phyloP scores from a whole-genome alignment of 2,888 invertebrate species.

The Epistrophe grossulariae region DNA sequence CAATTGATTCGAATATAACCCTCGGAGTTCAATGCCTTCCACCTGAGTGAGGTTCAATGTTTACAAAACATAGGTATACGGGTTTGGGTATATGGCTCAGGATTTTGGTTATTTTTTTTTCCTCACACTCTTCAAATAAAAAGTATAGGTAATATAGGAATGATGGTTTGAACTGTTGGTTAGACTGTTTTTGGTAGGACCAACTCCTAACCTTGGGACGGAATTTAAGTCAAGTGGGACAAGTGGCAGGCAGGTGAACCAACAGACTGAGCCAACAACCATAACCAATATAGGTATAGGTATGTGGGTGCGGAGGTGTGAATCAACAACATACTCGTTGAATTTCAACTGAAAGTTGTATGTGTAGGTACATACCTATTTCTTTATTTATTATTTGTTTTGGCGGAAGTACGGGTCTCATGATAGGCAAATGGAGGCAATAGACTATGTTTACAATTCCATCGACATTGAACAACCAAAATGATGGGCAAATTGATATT shows the following conservation, averaged over 20 bases:
- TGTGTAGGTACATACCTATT: not conserved
- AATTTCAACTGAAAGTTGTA: not conserved
- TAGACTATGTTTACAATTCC: not conserved
- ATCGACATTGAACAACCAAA: not conserved
- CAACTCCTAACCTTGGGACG: slow-evolving; percentile 44
- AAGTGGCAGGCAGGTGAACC: not conserved
- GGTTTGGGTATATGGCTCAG: not conserved
- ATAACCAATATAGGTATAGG: not conserved
- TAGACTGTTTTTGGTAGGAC: slow-evolving; percentile 14
- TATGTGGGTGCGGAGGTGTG: not conserved
- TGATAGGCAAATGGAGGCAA: slow-evolving; percentile 12
- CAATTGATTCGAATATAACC: slow-evolving; percentile 62
- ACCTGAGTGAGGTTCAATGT: slow-evolving; percentile 58
- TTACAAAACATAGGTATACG: slow-evolving; percentile 39
- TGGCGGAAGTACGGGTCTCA: slow-evolving; percentile 16
- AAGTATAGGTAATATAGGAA: not conserved
- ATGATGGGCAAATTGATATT: not conserved
- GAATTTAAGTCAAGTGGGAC: slow-evolving; percentile 34
- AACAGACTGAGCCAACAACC: not conserved
- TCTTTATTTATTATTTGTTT: not conserved
- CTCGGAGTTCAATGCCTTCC: slow-evolving; percentile 69
- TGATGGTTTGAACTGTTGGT: not conserved
- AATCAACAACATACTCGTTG: not conserved
- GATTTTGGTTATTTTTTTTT: slow-evolving; percentile 8
- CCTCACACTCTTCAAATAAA: not conserved